These are phyloP conservation scores for Tinea pellionella DNA, from an alignment of 2,888 invertebrate species.

Conservation along the genomic window DNA sequence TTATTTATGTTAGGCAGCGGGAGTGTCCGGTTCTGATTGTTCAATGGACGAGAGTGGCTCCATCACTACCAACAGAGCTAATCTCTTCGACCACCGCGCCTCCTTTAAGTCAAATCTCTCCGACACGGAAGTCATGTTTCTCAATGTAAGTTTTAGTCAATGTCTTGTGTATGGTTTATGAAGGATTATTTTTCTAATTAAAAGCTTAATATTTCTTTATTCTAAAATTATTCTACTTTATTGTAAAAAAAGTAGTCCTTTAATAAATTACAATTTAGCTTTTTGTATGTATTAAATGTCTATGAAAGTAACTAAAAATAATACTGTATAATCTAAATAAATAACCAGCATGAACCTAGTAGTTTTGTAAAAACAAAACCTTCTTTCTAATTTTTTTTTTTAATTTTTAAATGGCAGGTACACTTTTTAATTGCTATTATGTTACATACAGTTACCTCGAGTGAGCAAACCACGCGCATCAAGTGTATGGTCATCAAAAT, in stretches of 20 bases:
- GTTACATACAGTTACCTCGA: conserved; percentile 73
- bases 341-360: not conserved
- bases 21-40: conserved; percentile 68
- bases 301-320: not conserved
- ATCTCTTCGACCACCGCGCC: conserved; percentile 79
- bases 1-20: conserved; percentile 49
- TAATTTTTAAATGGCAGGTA: too few relatives aligned
- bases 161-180: conserved; percentile 22
- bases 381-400: too few relatives aligned
- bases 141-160: conserved; percentile 78
- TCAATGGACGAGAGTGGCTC: conserved; percentile 78
- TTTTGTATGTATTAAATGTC: not conserved
- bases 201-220: too few relatives aligned
- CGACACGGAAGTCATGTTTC: conserved; percentile 92
- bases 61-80: conserved; percentile 82
- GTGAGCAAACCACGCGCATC: conserved; percentile 81
- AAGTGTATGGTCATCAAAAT: conserved; percentile 94
- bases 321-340: not conserved
- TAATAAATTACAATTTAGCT: not conserved
- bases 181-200: not conserved
- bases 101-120: conserved; percentile 92
- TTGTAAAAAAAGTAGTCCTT: not conserved
- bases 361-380: too few relatives aligned
- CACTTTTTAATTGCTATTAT: too few relatives aligned
- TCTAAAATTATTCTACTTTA: too few relatives aligned